Percentiles rank a stretch among this genome's conserved stretches.
These are phyloP conservation scores for Macroglossus sobrinus DNA, from an alignment of 2,113 vertebrate species.

Conservation along the genomic window DNA sequence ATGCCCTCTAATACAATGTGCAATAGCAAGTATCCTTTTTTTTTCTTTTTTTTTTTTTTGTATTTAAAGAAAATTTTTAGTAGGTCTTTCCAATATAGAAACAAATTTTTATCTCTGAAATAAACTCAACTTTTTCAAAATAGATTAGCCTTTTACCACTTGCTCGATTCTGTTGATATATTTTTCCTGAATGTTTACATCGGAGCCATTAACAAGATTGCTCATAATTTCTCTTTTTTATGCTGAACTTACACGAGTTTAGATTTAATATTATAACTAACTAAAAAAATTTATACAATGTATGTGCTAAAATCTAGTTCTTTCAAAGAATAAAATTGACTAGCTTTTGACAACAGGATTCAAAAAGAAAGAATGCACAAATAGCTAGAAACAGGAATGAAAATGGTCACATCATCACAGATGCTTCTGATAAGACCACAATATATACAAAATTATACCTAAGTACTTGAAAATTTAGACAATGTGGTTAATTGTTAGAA, in stretches of 20 bases:
- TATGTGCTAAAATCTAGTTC: not conserved
- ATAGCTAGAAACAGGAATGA: not conserved
- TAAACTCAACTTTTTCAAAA: not conserved
- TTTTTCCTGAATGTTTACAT: not conserved
- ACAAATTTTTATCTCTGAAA: not conserved
- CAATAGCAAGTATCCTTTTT: not conserved
- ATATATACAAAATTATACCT: not conserved
- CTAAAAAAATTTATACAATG: not conserved
- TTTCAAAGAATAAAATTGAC: not conserved
- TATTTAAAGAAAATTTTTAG: not conserved
- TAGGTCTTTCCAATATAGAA: not conserved
- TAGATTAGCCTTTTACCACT: not conserved
- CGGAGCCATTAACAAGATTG: not conserved
- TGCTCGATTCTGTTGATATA: not conserved
- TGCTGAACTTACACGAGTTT: not conserved
- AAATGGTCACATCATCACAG: not conserved
- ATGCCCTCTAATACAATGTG: not conserved
- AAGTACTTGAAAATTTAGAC: not conserved
- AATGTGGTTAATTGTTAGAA: not conserved
- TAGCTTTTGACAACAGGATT: not conserved
- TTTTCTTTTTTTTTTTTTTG: not conserved
- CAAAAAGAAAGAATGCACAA: not conserved
- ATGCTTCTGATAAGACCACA: not conserved
- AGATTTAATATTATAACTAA: not conserved
- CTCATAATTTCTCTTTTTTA: not conserved